Conservation (phyloP, 2,888 invertebrate species). For the Dynastes hyllus region DNA sequence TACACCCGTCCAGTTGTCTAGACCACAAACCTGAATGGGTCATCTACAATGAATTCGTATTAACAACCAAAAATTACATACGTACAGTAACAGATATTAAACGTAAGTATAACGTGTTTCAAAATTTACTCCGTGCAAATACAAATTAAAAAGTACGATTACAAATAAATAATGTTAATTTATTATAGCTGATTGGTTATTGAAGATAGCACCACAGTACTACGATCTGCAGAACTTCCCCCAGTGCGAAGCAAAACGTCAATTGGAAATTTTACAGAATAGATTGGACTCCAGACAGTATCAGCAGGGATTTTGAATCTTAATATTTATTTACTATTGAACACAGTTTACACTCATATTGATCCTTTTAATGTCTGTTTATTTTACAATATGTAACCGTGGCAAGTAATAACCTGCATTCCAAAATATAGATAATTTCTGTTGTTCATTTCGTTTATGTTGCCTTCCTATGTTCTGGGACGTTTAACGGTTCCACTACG, state of each 20-base stretch:
- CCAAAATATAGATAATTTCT: conserved; percentile 48
- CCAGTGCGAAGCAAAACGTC: conserved; percentile 95
- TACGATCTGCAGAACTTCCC: conserved; percentile 99
- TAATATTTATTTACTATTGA: conserved; percentile 42
- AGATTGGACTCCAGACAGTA: conserved; percentile 90
- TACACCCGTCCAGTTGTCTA: conserved; percentile 98
- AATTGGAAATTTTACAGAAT: conserved; percentile 90
- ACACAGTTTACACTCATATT: conserved; percentile 37
- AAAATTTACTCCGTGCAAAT: too few relatives aligned
- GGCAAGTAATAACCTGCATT: conserved; percentile 50
- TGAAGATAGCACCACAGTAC: conserved; percentile 97
- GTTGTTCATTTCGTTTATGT: conserved; percentile 39
- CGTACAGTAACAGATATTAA: conserved; percentile 99
- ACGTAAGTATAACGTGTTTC: conserved; percentile 78
- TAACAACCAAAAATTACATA: conserved; percentile 99
- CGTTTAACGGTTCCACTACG: not conserved
- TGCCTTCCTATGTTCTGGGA: not conserved
- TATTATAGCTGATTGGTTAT: conserved; percentile 89
- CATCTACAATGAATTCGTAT: conserved; percentile 99
- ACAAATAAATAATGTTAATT: conserved; percentile 38
- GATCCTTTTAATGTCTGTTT: conserved; percentile 32
- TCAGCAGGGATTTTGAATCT: conserved; percentile 88
- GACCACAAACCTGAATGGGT: conserved; percentile 99
- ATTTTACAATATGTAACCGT: conserved; percentile 39
- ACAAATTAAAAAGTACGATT: not conserved